Percentiles rank a stretch among this genome's conserved stretches.
Conservation (phyloP, 2,797 vertebrate genomes). For the Cephalopachus bancanus region DNA sequence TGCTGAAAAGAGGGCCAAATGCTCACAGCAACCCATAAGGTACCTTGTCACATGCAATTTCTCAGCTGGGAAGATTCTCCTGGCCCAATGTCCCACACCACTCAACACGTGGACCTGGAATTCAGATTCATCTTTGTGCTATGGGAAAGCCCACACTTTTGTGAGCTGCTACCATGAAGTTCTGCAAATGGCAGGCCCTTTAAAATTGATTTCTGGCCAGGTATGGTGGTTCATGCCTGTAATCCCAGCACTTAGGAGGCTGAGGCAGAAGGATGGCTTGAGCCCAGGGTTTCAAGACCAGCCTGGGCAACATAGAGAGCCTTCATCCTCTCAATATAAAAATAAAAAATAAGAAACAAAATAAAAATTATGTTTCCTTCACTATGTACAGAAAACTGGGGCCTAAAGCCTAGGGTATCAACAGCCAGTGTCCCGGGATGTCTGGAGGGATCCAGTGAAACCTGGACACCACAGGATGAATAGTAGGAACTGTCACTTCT, state of each 20-base stretch:
- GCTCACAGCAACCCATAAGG: accelerated
- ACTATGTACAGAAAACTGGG: neutral
- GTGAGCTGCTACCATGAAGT: neutral
- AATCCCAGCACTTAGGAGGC: too few species aligned
- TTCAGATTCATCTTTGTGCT: neutral
- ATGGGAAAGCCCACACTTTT: neutral
- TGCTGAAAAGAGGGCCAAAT: neutral
- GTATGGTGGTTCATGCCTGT: too few species aligned
- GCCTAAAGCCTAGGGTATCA: neutral
- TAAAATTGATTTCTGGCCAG: neutral
- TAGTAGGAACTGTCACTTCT: neutral
- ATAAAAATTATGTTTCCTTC: neutral
- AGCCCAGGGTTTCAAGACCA: too few species aligned
- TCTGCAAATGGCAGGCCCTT: neutral
- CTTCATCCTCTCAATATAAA: too few species aligned
- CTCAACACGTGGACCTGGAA: neutral
- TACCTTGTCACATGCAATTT: neutral
- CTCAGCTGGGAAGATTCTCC: neutral
- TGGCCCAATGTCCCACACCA: neutral
- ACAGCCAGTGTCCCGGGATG: neutral
- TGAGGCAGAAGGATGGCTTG: too few species aligned
- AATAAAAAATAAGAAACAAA: too few species aligned
- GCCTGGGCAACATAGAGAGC: too few species aligned
- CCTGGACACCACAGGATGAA: too few species aligned
- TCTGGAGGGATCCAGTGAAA: neutral